Base-by-base conservation (phyloP, 2,888 invertebrate species). In the Synanthedon myopaeformis region DNA sequence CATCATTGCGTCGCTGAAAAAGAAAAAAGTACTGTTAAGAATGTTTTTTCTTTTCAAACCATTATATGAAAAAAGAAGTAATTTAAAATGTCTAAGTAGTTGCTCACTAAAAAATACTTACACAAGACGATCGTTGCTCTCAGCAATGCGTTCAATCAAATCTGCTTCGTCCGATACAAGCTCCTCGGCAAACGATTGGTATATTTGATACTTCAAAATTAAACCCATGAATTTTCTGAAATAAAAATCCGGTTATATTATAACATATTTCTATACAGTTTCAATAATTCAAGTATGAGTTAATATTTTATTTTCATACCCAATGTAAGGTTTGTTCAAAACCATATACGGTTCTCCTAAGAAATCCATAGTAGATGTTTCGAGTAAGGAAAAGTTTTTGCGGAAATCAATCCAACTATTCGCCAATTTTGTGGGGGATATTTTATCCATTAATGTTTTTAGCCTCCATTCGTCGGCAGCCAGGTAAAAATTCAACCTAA, bases 401-500 rank as follows among this genome's bases (percentile, higher is more conserved):
- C 86, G 82, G 67, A 88, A 84, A 55, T 86, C 79, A 52, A 80
- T 78, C 89, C 90, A 90, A 75, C 89, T 89, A 41, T 58, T 71
- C 8, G 70, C 72, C 54, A 76, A 72, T 61, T 79, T 72, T 12
- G 77, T 58, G 49, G 76, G 69, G 35, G 80, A 74, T 58, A 78
- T 76, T 59, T 72, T 69, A 53, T 81, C 82, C 70, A 66, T 77
- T 54, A 89, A 64, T 53, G 83, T 73, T 62, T 87, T 79, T 49
- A 90, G 64, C 55, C 90, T 78, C 89, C 89, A 90, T 65, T 84
- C 83, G 57, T 91, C 90, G 11, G 83, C 89, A 41, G 89, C 82
- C 59, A 89, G 69, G 65, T 89, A 90, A 67, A 86, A 90, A 56
- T 90, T 87, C 51, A 91, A 71, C 63, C 89, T 89, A 66, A 53